phyloP scores from a whole-genome alignment of 2,888 invertebrate genomes.

The Muschampia plurimacula region DNA sequence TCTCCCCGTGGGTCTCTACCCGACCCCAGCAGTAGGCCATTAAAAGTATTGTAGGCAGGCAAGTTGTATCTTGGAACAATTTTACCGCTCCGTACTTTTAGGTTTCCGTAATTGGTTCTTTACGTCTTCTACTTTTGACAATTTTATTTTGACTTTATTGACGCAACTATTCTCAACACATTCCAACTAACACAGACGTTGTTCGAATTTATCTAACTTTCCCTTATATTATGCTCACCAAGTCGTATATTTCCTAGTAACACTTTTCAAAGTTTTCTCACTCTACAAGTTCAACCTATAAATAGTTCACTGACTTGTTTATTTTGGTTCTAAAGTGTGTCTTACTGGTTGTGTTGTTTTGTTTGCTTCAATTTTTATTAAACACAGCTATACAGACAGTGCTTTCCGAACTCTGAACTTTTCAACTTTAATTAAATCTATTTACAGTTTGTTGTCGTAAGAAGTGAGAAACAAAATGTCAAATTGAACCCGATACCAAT shows the following conservation, averaged over 20 bases:
- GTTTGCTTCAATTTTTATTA: constrained; percentile 28
- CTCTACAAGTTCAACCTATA: constrained; percentile 26
- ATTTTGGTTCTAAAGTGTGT: constrained; percentile 20
- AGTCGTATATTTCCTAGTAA: constrained; percentile 6
- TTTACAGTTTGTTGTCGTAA: constrained; percentile 3
- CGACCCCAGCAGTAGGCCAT: too few species aligned
- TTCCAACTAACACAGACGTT: constrained; percentile 6
- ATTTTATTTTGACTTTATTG: background rate
- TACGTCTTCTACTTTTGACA: background rate
- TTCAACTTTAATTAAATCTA: constrained; percentile 28
- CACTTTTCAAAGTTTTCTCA: constrained; percentile 18
- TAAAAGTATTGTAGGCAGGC: too few species aligned
- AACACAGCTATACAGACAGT: constrained; percentile 16
- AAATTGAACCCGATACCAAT: constrained; percentile 14
- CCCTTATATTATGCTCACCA: constrained; percentile 15
- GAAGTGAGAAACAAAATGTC: background rate
- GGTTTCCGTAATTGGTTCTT: background rate
- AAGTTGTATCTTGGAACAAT: too few species aligned
- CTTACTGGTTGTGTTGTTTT: constrained; percentile 15
- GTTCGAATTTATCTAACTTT: constrained; percentile 13
- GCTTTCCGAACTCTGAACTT: constrained; percentile 18
- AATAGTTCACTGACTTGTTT: constrained; percentile 33
- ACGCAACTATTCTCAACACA: background rate
- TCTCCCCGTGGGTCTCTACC: too few species aligned
- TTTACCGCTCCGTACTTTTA: too few species aligned